Percentiles rank a stretch among this genome's conserved stretches.
phyloP scores from a whole-genome alignment of 37 sponge, comb jelly and placozoan genomes.

The Chondrilla cf. caribensis region DNA sequence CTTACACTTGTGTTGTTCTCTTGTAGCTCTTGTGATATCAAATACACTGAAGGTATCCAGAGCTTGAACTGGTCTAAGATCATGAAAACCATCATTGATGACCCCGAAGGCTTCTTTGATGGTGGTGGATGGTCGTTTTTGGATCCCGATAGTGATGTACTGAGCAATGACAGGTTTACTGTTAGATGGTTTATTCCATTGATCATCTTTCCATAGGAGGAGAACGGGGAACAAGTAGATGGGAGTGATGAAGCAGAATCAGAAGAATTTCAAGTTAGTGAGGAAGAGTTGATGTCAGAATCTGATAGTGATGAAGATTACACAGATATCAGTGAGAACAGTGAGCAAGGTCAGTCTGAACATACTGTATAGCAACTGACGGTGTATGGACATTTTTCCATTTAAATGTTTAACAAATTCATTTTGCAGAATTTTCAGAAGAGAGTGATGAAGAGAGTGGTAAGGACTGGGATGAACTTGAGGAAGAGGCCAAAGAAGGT shows the following conservation, averaged over 20 bases:
- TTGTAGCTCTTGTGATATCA: conserved; percentile 91
- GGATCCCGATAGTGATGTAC: conserved; percentile 86
- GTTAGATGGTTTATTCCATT: too few relatives aligned
- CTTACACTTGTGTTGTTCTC: background rate
- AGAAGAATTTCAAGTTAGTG: conserved; percentile 31
- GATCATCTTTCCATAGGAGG: too few relatives aligned
- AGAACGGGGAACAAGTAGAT: conserved; percentile 17
- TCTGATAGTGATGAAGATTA: conserved; percentile 78
- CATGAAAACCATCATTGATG: conserved; percentile 98
- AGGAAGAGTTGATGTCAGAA: conserved; percentile 24
- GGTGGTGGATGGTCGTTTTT: conserved; percentile 98
- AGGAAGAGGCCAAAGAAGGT: conserved; percentile 90
- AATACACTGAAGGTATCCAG: conserved; percentile 97
- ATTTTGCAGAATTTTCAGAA: conserved; percentile 16
- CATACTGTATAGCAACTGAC: too few relatives aligned
- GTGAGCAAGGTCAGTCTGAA: conserved; percentile 9
- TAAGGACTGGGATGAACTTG: conserved; percentile 96
- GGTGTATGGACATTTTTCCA: too few relatives aligned
- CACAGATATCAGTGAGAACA: conserved; percentile 38
- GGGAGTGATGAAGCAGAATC: conserved; percentile 37
- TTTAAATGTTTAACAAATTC: too few relatives aligned
- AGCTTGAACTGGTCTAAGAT: conserved; percentile 98
- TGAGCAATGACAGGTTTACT: too few relatives aligned
- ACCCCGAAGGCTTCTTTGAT: conserved; percentile 94
- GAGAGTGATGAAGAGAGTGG: conserved; percentile 86